Conservation (phyloP, 2,888 invertebrate species). For the Byasa hedistus region DNA sequence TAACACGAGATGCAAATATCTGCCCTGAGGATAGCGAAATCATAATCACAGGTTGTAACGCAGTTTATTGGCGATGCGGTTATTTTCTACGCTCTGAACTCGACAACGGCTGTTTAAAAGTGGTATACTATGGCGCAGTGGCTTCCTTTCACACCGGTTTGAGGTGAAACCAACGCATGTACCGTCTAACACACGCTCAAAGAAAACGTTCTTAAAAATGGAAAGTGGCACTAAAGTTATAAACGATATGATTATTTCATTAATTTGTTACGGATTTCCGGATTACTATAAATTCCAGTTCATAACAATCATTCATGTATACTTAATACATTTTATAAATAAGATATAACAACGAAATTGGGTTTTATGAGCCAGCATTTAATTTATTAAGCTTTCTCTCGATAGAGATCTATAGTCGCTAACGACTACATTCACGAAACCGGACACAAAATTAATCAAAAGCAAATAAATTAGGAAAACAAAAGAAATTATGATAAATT, state of each 20-base stretch:
- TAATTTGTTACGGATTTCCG: conserved; percentile 14
- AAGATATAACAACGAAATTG: too few relatives aligned
- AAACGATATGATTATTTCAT: conserved; percentile 19
- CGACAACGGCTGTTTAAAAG: conserved; percentile 17
- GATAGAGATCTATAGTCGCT: too few relatives aligned
- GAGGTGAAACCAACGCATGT: conserved; percentile 14
- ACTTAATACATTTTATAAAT: too few relatives aligned
- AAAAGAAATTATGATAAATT: too few relatives aligned
- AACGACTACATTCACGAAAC: too few relatives aligned
- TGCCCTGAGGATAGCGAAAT: conserved; percentile 15
- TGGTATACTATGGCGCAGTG: conserved; percentile 7
- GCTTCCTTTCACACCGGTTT: conserved; percentile 30
- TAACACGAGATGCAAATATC: conserved; percentile 1
- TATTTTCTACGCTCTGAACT: conserved; percentile 37
- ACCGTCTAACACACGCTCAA: conserved; percentile 10
- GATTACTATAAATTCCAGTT: neutral
- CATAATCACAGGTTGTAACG: conserved; percentile 14
- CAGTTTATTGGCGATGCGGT: conserved; percentile 33
- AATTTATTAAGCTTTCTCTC: too few relatives aligned
- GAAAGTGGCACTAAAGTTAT: conserved; percentile 25
- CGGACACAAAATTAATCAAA: too few relatives aligned
- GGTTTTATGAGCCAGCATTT: too few relatives aligned
- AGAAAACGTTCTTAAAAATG: conserved; percentile 24
- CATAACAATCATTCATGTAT: too few relatives aligned
- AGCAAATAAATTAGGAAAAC: too few relatives aligned